Base-by-base conservation (phyloP, 2,888 invertebrate genomes). In the Microchrysa polita region DNA sequence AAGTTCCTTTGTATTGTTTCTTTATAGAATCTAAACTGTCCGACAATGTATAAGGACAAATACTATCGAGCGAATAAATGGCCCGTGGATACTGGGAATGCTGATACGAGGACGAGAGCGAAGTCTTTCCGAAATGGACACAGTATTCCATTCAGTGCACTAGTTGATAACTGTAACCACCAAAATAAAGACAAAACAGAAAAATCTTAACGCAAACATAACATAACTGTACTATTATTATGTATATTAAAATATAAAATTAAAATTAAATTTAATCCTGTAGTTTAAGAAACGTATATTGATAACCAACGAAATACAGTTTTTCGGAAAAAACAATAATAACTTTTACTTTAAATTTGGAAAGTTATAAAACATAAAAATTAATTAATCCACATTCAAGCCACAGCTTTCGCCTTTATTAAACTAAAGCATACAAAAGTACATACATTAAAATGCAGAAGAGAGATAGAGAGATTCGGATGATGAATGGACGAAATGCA, bases 21-120 rank as follows among this genome's bases (percentile, higher is more conserved):
- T 5, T 73, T 63, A 34, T 18, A 90, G 89, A 88, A 88, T 81
- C 88, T 87, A 84, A 92, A 91, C 84, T 95, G 95, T 86, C 94
- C 94, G 65, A 92, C 93, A 79, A 95, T 95, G 95, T 92, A 93
- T 82, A 91, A 92, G 85, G 93, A 95, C 81, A 93, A 94, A 91
- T 92, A 93, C 81, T 95, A 95, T 83, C 92, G 91, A 88, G 84
- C 84, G 78, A 84, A 84, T 79, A 83, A 84, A 75, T 84, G 84
- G 84, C 83, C 84, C 57, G 81, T 83, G 53, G 84, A 84, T 75
- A 81, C 84, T 74, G n/a, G 12, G 14, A 16, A 79, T 83, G 73
- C 78, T 83, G 79, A 82, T 84, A 82, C 83, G 84, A 82, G 83
- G 83, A 81, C 83, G 81, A 76, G 79, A 79, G 73, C 75, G 76